A percentile compares a stretch with the other conserved stretches of the same genome.
Conservation (phyloP, 2,113 vertebrate species). For the Morone chrysops region DNA sequence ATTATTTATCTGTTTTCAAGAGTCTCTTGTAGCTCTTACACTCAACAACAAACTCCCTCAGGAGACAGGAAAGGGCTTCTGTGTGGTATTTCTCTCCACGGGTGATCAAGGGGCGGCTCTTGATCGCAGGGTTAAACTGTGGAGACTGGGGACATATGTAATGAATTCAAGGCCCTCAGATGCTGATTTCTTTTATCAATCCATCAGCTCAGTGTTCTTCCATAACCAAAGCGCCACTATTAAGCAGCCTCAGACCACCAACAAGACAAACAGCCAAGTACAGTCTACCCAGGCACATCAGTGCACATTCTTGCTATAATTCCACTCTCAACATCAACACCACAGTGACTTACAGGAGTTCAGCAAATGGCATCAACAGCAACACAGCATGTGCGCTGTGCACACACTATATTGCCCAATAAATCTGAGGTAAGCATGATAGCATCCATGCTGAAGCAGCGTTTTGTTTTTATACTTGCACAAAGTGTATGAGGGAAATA, state of each 20-base stretch:
- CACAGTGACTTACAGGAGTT: slow-evolving; percentile 55
- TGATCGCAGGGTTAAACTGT: slow-evolving; percentile 53
- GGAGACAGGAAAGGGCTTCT: slow-evolving; percentile 41
- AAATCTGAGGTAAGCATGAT: slow-evolving; percentile 53
- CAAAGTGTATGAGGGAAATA: slow-evolving; percentile 39
- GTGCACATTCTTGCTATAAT: slow-evolving; percentile 65
- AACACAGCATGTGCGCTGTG: slow-evolving; percentile 31
- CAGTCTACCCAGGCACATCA: slow-evolving; percentile 53
- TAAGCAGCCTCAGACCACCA: slow-evolving; percentile 72
- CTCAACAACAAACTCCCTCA: slow-evolving; percentile 51
- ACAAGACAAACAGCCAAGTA: slow-evolving; percentile 63
- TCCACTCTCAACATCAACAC: slow-evolving; percentile 64
- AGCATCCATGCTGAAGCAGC: slow-evolving; percentile 12
- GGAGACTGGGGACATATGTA: slow-evolving; percentile 56
- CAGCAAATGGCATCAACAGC: slow-evolving; percentile 47
- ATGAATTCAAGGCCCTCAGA: slow-evolving; percentile 67
- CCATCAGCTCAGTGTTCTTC: slow-evolving; percentile 63
- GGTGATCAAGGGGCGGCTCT: slow-evolving; percentile 47
- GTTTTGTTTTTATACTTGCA: slow-evolving; percentile 51
- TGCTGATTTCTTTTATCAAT: slow-evolving; percentile 60
- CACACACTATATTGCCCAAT: slow-evolving; percentile 31
- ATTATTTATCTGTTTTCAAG: slow-evolving; percentile 67
- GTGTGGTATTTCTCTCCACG: slow-evolving; percentile 65
- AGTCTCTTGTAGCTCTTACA: slow-evolving; percentile 33
- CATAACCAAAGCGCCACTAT: slow-evolving; percentile 66